Evolutionary conservation across 2,797 vertebrate species (phyloP).

Genomic region (Vultur gryphus): DNA sequence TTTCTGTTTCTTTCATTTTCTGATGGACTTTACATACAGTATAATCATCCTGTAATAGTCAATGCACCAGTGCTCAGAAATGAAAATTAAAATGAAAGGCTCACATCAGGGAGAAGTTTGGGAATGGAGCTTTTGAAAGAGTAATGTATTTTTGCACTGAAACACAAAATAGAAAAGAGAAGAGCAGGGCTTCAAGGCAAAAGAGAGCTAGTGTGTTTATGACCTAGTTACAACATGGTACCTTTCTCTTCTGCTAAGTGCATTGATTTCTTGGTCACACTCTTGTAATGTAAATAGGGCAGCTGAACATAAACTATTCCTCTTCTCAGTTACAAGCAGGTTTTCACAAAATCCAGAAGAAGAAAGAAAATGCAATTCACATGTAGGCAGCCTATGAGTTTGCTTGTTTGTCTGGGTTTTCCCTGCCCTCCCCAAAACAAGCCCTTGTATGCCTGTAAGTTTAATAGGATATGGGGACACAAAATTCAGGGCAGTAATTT

Average conservation of each 20-base stretch:
- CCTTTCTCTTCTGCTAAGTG: slow-evolving; percentile 31
- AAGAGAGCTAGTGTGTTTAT: slow-evolving; percentile 13
- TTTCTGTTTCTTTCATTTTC: neutral
- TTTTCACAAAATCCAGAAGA: neutral
- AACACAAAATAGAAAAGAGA: neutral
- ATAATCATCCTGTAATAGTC: neutral
- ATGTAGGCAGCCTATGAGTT: neutral
- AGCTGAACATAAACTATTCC: neutral
- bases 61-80: neutral
- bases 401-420: neutral
- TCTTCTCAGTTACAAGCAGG: neutral
- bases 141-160: neutral
- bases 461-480: neutral
- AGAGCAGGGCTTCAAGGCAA: slow-evolving; percentile 32
- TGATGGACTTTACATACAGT: neutral
- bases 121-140: slow-evolving; percentile 2
- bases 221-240: slow-evolving; percentile 15
- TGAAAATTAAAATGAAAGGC: neutral
- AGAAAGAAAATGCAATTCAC: neutral
- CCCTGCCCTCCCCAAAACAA: neutral
- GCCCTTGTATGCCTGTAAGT: neutral
- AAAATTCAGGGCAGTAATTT: slow-evolving; percentile 28
- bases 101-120: neutral
- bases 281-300: neutral
- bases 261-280: slow-evolving; percentile 40